Evolutionary conservation across 2,888 invertebrate genomes (phyloP).

Genomic region (Alviniconcha strummeri): DNA sequence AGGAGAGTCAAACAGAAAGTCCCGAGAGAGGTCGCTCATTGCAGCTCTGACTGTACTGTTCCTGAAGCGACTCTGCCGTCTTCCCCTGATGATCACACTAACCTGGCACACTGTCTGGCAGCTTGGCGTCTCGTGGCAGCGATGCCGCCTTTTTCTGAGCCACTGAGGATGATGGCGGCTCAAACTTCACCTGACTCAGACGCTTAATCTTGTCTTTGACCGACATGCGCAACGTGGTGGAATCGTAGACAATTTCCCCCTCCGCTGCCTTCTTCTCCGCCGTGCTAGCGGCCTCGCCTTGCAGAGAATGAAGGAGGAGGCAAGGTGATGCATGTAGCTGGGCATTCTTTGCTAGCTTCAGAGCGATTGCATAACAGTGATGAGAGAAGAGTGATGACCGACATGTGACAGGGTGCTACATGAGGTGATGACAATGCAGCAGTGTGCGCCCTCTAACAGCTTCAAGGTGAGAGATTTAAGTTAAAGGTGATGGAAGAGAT

Average conservation of each 20-base stretch:
- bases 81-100: background rate
- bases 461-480: too few species aligned
- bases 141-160: slow-evolving; percentile 30
- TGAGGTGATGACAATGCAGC: too few species aligned
- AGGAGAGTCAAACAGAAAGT: too few species aligned
- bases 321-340: background rate
- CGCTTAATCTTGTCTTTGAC: slow-evolving; percentile 56
- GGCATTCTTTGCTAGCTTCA: background rate
- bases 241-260: slow-evolving; percentile 57
- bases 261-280: slow-evolving; percentile 33
- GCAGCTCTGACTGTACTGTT: too few species aligned
- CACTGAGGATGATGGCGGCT: slow-evolving; percentile 13
- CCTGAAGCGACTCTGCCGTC: too few species aligned
- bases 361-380: too few species aligned
- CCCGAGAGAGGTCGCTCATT: too few species aligned
- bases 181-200: slow-evolving; percentile 41
- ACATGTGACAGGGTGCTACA: too few species aligned
- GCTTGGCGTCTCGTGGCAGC: slow-evolving; percentile 35
- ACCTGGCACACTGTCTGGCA: slow-evolving; percentile 35
- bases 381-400: too few species aligned
- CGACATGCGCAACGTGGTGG: slow-evolving; percentile 54
- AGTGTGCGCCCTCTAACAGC: too few species aligned
- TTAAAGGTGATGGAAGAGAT: too few species aligned
- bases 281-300: slow-evolving; percentile 10
- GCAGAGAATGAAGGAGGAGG: background rate